Evolutionary conservation across 1,140 invertebrate genomes (phyloP), one percentile per base, ranked within the genome.

Genomic region (Micrasema minimum): DNA sequence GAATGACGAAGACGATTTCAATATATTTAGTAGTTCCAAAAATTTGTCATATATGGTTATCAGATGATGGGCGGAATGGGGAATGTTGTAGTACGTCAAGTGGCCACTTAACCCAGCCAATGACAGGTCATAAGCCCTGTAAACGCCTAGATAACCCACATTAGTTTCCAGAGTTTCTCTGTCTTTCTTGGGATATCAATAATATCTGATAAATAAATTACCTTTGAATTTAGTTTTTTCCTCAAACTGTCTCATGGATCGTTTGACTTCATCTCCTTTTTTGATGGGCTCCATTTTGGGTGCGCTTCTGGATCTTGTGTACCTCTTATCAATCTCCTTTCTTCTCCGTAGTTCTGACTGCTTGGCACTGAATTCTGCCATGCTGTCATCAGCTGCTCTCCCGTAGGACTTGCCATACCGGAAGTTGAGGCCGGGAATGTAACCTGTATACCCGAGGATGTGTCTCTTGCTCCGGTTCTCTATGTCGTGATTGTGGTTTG

Each of bases 361-460:
- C 62, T 84, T 82, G 16, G 83, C 82, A 1, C 81, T 81, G 81
- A 90, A 91, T 69, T 90, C 88, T 37, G 83, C 84, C 76, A 89
- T 88, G 72, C 90, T 90, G 76, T 90, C 89, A 78, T 91, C 90
- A 1, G 90, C 90, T 4, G 90, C 87, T 72, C 85, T 85, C 72
- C 87, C 87, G 76, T 90, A 92, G 1, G 90, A 89, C 79, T 90
- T 86, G 7, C 90, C 90, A 76, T 90, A 91, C 31, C 86, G 81
- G 65, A 83, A 84, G 61, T 82, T 77, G 78, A 82, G 80, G 69
- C 88, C 83, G 1, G 83, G 83, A 5, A 85, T 82, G 35, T 84
- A 85, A 48, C 89, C 89, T 59, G 89, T 91, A 76, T 91, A 91
- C 20, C 90, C 90, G 12, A 89, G 85, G 77, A 90, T 89, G 75